phyloP scores from a whole-genome alignment of 2,113 vertebrate genomes.

The Amphiprion ocellaris region DNA sequence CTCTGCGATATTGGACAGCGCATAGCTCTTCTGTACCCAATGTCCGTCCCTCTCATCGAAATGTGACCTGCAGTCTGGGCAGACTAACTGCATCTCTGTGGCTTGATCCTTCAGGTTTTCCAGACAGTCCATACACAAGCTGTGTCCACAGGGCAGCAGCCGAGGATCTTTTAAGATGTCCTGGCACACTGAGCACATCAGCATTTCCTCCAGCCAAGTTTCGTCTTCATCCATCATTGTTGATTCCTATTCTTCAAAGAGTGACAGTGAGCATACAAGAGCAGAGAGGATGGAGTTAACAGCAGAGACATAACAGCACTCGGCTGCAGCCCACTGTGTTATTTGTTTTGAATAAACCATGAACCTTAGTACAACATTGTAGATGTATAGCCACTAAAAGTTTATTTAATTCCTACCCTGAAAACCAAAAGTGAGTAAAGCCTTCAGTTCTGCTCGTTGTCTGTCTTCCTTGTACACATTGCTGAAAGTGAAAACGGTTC shows the following conservation, averaged over 20 bases:
- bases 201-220: conserved; percentile 51
- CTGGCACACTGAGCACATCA: conserved; percentile 79
- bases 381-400: background rate
- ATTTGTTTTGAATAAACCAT: background rate
- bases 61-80: conserved; percentile 68
- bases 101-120: conserved; percentile 55
- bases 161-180: conserved; percentile 75
- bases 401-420: background rate
- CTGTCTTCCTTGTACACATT: background rate
- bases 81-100: conserved; percentile 49
- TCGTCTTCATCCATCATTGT: conserved; percentile 43
- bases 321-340: background rate
- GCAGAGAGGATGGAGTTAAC: conserved; percentile 2
- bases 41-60: conserved; percentile 20
- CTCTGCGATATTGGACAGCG: conserved; percentile 68
- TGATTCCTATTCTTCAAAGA: background rate
- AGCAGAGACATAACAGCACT: background rate
- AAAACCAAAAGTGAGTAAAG: background rate
- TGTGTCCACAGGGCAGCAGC: conserved; percentile 81
- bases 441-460: background rate
- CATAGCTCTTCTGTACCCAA: conserved; percentile 64
- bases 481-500: conserved; percentile 51
- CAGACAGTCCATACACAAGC: conserved; percentile 71
- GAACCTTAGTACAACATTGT: no score
- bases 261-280: background rate